Evolutionary conservation across 1,140 invertebrate species (phyloP).

Genomic region (Daktulosphaira vitifoliae): DNA sequence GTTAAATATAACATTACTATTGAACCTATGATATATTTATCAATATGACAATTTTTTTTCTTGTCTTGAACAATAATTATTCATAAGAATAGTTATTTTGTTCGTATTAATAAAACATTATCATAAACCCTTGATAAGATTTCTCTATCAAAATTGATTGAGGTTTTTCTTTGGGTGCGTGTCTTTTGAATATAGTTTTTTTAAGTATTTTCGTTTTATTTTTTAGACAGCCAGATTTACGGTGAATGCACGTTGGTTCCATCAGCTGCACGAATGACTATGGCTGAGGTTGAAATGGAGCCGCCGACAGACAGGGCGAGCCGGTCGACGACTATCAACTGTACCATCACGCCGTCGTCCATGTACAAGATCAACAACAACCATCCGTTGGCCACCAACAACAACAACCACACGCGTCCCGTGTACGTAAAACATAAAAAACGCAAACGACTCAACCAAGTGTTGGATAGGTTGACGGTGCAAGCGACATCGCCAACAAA

Average conservation of each 20-base stretch:
- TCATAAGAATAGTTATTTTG: too few relatives aligned
- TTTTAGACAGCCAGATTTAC: neutral
- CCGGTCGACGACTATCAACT: conserved; percentile 14
- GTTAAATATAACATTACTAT: too few relatives aligned
- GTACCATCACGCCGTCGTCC: conserved; percentile 44
- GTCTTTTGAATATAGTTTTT: too few relatives aligned
- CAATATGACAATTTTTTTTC: too few relatives aligned
- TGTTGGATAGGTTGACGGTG: conserved; percentile 57
- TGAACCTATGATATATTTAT: too few relatives aligned
- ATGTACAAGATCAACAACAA: conserved; percentile 46
- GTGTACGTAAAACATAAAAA: conserved; percentile 50
- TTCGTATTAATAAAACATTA: too few relatives aligned
- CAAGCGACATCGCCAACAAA: conserved; percentile 44
- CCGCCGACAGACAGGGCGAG: conserved; percentile 41
- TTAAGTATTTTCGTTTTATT: too few relatives aligned
- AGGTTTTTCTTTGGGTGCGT: too few relatives aligned
- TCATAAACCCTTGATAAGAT: too few relatives aligned
- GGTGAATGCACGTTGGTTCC: conserved; percentile 48
- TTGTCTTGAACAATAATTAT: too few relatives aligned
- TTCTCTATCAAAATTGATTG: too few relatives aligned
- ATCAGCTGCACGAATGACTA: conserved; percentile 55
- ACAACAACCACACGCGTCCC: conserved; percentile 42
- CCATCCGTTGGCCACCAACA: conserved; percentile 50
- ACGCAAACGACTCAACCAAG: conserved; percentile 63
- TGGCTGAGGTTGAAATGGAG: conserved; percentile 55